Conservation (phyloP, 2,113 vertebrate genomes). For the Stictonetta naevosa region DNA sequence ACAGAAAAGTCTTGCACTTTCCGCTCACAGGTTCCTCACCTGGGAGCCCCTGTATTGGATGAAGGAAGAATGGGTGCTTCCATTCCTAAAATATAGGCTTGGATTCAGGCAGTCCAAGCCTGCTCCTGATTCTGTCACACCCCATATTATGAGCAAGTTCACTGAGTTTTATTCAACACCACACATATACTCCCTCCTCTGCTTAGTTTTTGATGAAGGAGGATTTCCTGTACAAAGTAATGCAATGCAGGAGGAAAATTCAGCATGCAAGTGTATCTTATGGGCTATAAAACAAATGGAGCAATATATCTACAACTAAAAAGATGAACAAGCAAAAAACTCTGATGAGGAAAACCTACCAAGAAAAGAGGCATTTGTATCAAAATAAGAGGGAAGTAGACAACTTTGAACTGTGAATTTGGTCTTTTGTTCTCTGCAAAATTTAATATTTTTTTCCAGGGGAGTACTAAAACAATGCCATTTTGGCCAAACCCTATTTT, state of each 20-base stretch:
- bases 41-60: background rate
- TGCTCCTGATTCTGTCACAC: background rate
- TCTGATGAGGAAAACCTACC: background rate
- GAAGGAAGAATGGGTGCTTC: background rate
- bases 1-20: background rate
- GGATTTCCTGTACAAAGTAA: background rate
- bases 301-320: background rate
- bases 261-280: background rate
- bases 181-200: background rate
- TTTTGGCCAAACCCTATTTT: background rate
- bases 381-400: background rate
- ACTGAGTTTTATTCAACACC: background rate
- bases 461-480: background rate
- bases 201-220: background rate
- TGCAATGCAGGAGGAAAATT: background rate
- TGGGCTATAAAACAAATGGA: background rate
- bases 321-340: background rate
- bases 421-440: background rate
- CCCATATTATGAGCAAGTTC: background rate
- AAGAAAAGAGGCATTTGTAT: background rate
- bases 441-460: background rate
- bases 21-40: background rate
- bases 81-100: background rate
- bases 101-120: background rate
- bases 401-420: background rate